phyloP scores from a whole-genome alignment of 2,113 vertebrate genomes.

The Triplophysa siluroides region DNA sequence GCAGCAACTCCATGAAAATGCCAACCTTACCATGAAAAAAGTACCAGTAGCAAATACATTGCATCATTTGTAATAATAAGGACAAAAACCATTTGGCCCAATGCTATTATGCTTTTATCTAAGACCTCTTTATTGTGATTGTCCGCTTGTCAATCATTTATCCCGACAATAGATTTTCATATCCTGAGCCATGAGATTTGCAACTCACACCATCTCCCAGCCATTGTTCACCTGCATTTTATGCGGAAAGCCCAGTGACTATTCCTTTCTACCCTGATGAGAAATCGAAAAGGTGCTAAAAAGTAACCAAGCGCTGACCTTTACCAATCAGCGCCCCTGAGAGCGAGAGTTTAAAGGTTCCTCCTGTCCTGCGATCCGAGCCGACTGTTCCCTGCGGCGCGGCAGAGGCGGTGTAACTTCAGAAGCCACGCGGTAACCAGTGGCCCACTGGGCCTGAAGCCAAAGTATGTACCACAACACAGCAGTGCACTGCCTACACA shows the following conservation, averaged over 20 bases:
- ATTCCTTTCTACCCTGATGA: conserved; percentile 9
- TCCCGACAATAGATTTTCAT: conserved; percentile 14
- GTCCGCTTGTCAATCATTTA: conserved; percentile 14
- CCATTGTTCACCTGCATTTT: conserved; percentile 14
- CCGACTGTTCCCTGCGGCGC: conserved; percentile 56
- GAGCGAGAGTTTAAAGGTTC: conserved; percentile 61
- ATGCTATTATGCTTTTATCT: conserved; percentile 25
- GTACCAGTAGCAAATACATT: conserved; percentile 15
- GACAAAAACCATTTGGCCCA: not conserved
- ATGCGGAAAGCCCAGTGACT: conserved; percentile 1
- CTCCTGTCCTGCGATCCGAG: conserved; percentile 49
- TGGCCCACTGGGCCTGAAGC: conserved; percentile 66
- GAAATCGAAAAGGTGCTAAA: conserved; percentile 49
- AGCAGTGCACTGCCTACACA: conserved; percentile 71
- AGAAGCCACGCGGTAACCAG: conserved; percentile 26
- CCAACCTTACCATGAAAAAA: too few relatives aligned
- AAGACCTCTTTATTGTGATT: not conserved
- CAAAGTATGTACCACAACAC: conserved; percentile 68
- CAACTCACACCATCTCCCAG: not conserved
- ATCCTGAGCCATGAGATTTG: conserved; percentile 11
- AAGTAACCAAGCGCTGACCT: conserved; percentile 56
- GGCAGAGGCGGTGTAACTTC: conserved; percentile 56
- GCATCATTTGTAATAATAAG: conserved; percentile 1
- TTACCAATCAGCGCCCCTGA: conserved; percentile 57
- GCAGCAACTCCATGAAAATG: too few relatives aligned